Evolutionary conservation across 2,797 vertebrate genomes (phyloP).

Genomic region (Hippocampus kuda): DNA sequence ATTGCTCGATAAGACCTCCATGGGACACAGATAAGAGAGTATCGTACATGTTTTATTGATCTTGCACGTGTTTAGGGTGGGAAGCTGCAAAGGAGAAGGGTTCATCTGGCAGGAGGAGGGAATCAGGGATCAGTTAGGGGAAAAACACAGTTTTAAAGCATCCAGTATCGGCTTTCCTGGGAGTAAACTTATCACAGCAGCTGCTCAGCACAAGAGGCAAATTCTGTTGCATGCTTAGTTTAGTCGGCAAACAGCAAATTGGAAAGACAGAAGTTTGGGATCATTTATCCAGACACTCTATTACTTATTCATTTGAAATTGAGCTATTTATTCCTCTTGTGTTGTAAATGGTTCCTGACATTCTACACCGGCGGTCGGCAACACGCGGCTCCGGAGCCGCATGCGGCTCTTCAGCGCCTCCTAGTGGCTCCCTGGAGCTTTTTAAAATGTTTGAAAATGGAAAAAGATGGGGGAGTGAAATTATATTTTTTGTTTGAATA

Average conservation of each 20-base stretch:
- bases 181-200: background rate
- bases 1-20: slow-evolving; percentile 59
- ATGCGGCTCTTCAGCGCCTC: no score
- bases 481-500: no score
- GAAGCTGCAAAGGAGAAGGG: slow-evolving; percentile 48
- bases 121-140: background rate
- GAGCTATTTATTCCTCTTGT: background rate
- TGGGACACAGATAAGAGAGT: slow-evolving; percentile 57
- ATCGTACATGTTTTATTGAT: slow-evolving; percentile 60
- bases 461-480: no score
- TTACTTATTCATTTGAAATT: slow-evolving; percentile 4
- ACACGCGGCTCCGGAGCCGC: no score
- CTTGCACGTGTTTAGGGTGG: slow-evolving; percentile 53
- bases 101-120: background rate
- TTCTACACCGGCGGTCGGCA: background rate
- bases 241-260: background rate
- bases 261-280: background rate
- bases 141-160: background rate
- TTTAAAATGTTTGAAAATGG: no score
- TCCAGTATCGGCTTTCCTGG: background rate
- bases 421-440: no score
- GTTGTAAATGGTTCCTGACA: background rate
- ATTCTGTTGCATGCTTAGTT: background rate
- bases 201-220: background rate
- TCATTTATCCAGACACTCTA: slow-evolving; percentile 2